Conservation (phyloP, 2,113 vertebrate species). For the Siniperca chuatsi region DNA sequence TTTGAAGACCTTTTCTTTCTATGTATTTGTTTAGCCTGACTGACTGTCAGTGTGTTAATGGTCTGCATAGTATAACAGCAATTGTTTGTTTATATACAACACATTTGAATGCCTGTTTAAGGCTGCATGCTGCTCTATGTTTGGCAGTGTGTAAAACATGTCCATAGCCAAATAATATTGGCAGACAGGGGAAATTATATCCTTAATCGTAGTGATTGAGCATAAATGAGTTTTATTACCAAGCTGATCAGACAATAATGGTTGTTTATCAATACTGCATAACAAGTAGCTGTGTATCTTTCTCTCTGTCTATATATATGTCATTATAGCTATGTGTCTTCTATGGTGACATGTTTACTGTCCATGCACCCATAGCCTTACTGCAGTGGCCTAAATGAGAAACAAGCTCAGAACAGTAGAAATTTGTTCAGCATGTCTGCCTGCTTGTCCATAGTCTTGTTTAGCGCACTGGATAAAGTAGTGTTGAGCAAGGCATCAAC, state of each 20-base stretch:
- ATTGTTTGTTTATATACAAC: conserved; percentile 48
- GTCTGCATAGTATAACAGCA: conserved; percentile 38
- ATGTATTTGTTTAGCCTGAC: conserved; percentile 53
- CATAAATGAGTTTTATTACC: conserved; percentile 13
- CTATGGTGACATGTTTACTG: conserved; percentile 2
- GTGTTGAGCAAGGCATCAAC: background rate
- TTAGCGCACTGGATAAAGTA: background rate
- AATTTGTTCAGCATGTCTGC: conserved; percentile 12
- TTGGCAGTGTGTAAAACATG: conserved; percentile 31
- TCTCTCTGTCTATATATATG: conserved; percentile 31
- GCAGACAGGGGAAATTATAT: background rate
- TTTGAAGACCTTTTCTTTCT: conserved; percentile 49
- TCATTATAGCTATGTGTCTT: conserved; percentile 20
- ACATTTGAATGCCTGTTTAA: conserved; percentile 42
- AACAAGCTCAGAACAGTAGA: conserved; percentile 8
- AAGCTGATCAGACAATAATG: conserved; percentile 25
- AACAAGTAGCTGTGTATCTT: conserved; percentile 34
- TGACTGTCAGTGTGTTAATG: conserved; percentile 52
- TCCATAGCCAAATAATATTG: conserved; percentile 7
- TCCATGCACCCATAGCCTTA: background rate
- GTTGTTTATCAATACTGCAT: conserved; percentile 42
- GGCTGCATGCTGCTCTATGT: background rate
- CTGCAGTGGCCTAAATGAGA: background rate
- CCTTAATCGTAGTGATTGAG: conserved; percentile 7
- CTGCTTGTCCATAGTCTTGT: conserved; percentile 3